Conservation (phyloP, 1,140 invertebrate genomes). For the Phymorhynchus buccinoides region DNA sequence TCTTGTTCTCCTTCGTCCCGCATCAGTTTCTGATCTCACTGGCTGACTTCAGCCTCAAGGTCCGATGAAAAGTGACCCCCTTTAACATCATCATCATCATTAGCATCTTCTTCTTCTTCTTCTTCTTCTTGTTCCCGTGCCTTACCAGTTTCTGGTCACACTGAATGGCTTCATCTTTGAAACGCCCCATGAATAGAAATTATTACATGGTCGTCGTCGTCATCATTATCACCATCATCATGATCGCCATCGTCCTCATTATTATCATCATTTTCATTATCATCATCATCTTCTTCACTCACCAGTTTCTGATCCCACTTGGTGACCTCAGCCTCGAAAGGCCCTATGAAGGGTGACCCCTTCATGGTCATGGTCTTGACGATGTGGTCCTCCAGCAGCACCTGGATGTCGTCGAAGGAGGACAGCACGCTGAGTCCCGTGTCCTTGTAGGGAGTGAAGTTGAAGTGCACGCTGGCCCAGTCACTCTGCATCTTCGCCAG, state of each 20-base stretch:
- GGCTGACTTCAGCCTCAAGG: slow-evolving; percentile 77
- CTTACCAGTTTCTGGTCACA: too few species aligned
- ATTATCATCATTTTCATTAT: too few species aligned
- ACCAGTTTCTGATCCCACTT: slow-evolving; percentile 71
- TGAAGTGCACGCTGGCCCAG: slow-evolving; percentile 71
- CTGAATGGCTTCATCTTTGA: too few species aligned
- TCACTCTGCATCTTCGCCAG: slow-evolving; percentile 72
- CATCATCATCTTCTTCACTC: neutral
- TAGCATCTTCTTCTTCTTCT: too few species aligned
- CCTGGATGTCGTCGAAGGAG: slow-evolving; percentile 72
- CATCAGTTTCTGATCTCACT: slow-evolving; percentile 63
- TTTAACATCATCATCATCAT: too few species aligned
- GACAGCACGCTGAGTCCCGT: slow-evolving; percentile 70
- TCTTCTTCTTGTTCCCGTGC: too few species aligned
- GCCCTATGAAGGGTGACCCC: slow-evolving; percentile 73
- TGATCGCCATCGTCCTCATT: too few species aligned
- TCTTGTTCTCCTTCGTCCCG: too few species aligned
- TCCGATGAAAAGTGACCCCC: slow-evolving; percentile 73
- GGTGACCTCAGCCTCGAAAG: slow-evolving; percentile 77
- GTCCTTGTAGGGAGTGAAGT: slow-evolving; percentile 78
- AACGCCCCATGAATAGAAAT: too few species aligned
- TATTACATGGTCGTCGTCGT: too few species aligned
- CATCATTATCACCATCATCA: too few species aligned
- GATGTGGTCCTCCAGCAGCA: slow-evolving; percentile 74
- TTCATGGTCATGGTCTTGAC: slow-evolving; percentile 75